Conservation (phyloP, 2,888 invertebrate species). For the Tetropium fuscum region DNA sequence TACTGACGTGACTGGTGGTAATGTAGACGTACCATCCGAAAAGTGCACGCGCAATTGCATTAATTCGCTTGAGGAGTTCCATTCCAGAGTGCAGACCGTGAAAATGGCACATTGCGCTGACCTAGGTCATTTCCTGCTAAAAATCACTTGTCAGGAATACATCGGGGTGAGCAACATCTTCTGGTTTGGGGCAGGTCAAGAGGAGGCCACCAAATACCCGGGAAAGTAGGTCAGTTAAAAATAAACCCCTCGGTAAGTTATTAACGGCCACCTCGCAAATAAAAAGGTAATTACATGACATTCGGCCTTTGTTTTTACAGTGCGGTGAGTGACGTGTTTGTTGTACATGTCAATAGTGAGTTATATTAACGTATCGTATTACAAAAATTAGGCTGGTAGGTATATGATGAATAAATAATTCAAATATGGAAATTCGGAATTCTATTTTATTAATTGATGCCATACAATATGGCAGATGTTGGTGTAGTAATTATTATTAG, state of each 20-base stretch:
- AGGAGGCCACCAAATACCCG: neutral
- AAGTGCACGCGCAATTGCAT: constrained; percentile 22
- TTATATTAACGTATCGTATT: too few relatives aligned
- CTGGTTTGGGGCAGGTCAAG: constrained; percentile 19
- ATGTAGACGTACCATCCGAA: constrained; percentile 2
- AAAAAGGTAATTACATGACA: constrained; percentile 2
- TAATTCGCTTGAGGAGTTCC: constrained; percentile 20
- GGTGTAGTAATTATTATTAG: too few relatives aligned
- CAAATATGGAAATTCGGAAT: too few relatives aligned
- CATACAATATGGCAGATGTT: too few relatives aligned
- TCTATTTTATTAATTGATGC: too few relatives aligned
- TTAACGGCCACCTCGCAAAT: neutral
- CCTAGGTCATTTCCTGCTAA: constrained; percentile 29
- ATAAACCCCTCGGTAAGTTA: constrained; percentile 11
- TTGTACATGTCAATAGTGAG: too few relatives aligned
- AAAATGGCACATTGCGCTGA: constrained; percentile 31
- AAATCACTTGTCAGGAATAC: constrained; percentile 7
- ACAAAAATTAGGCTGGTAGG: too few relatives aligned
- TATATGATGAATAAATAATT: too few relatives aligned
- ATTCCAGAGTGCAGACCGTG: constrained; percentile 25
- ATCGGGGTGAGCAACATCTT: constrained; percentile 11
- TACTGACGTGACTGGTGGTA: too few relatives aligned
- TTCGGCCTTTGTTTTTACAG: neutral
- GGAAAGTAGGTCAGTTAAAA: constrained; percentile 19
- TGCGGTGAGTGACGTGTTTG: too few relatives aligned